A percentile compares a stretch with the other conserved stretches of the same genome.
Conservation (phyloP, 1,140 invertebrate genomes). For the Ctenoplectra terminalis region DNA sequence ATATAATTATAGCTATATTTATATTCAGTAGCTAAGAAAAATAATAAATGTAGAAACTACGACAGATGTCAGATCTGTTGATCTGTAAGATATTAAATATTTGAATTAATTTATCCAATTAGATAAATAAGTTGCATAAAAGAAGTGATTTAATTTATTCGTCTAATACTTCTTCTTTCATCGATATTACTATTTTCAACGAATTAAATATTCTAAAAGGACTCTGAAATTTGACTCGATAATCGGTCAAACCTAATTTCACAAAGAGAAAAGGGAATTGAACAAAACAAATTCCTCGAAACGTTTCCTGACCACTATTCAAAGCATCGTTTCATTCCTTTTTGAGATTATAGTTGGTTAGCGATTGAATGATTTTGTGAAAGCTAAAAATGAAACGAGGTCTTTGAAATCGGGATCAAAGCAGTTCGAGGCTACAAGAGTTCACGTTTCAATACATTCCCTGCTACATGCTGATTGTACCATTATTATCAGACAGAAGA, state of each 20-base stretch:
- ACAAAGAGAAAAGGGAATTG: neutral
- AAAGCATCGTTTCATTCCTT: neutral
- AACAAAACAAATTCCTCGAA: neutral
- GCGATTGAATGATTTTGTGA: conserved; percentile 4
- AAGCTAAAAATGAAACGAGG: conserved; percentile 40
- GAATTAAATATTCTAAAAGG: too few species aligned
- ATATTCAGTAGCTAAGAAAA: too few species aligned
- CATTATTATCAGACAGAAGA: conserved; percentile 8
- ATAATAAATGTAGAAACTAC: too few species aligned
- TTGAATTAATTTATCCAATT: too few species aligned
- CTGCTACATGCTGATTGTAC: neutral
- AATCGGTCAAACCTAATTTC: neutral
- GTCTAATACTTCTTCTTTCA: too few species aligned
- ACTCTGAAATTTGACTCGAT: too few species aligned
- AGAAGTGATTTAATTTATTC: too few species aligned
- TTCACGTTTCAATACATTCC: conserved; percentile 15
- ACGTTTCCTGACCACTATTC: neutral
- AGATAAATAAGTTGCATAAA: too few species aligned
- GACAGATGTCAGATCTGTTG: too few species aligned
- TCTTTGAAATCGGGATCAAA: conserved; percentile 30
- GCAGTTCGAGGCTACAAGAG: neutral
- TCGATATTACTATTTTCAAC: too few species aligned
- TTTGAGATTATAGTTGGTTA: neutral
- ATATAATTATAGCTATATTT: too few species aligned
- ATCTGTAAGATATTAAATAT: too few species aligned